These are phyloP conservation scores for Dasysyrphus tricinctus DNA, from an alignment of 2,888 invertebrate genomes.

Conservation along the genomic window DNA sequence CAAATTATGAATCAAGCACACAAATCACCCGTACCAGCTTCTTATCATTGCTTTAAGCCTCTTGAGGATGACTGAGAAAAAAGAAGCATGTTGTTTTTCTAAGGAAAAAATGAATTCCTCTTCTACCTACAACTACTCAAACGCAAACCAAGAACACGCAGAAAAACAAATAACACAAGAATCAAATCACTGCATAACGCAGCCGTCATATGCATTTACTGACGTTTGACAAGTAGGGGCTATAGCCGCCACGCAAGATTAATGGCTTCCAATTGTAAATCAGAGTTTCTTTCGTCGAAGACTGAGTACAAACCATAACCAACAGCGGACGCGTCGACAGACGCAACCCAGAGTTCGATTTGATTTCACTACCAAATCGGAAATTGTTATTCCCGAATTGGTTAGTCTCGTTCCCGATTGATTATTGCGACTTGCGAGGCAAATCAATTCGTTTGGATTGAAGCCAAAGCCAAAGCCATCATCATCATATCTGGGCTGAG, in stretches of 20 bases:
- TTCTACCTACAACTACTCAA: neutral
- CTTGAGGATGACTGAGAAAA: neutral
- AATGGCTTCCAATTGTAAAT: slow-evolving; percentile 64
- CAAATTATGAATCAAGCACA: too few species aligned
- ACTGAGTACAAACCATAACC: neutral
- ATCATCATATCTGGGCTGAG: slow-evolving; percentile 8
- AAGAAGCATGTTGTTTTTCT: neutral
- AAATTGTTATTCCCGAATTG: slow-evolving; percentile 64
- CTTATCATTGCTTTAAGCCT: neutral
- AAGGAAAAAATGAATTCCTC: neutral
- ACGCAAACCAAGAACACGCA: neutral
- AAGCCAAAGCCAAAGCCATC: slow-evolving; percentile 17
- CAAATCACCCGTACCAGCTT: too few species aligned
- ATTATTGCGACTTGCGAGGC: slow-evolving; percentile 40
- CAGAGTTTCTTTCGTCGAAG: slow-evolving; percentile 27
- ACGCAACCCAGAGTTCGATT: slow-evolving; percentile 1
- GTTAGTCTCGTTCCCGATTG: slow-evolving; percentile 49
- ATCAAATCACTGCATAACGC: slow-evolving; percentile 8
- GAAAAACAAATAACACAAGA: neutral
- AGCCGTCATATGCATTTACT: slow-evolving; percentile 57
- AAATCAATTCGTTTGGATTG: slow-evolving; percentile 51
- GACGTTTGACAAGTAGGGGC: slow-evolving; percentile 61
- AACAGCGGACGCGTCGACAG: neutral
- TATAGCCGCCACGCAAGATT: slow-evolving; percentile 47
- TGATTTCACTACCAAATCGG: slow-evolving; percentile 62